These are phyloP conservation scores for Callocephalon fimbriatum DNA, from an alignment of 2,113 vertebrate species.

Conservation along the genomic window DNA sequence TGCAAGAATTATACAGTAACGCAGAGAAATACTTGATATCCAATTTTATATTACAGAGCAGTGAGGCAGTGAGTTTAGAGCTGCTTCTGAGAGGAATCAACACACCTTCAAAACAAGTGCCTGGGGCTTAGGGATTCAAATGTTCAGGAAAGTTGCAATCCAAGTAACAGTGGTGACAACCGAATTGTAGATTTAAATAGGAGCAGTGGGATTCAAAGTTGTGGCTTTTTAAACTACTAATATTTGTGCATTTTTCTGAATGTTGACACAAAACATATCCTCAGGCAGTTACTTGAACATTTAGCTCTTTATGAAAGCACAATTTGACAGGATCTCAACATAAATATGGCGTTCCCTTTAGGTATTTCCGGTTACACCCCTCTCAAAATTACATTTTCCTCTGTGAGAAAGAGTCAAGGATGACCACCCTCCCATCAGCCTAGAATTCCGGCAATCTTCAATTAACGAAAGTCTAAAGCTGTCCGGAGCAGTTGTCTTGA, in stretches of 20 bases:
- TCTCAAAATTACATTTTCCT: conserved; percentile 5
- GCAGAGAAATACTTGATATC: not conserved
- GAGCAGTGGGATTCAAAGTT: not conserved
- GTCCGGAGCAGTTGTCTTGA: not conserved
- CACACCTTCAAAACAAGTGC: not conserved
- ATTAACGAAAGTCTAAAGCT: not conserved
- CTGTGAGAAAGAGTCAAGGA: not conserved
- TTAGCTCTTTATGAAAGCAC: not conserved
- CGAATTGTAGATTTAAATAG: not conserved
- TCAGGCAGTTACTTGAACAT: not conserved
- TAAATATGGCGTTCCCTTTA: not conserved
- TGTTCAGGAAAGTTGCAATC: not conserved
- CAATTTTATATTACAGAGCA: not conserved
- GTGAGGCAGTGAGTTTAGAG: not conserved
- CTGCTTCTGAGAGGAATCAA: not conserved
- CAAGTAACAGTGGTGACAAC: not conserved
- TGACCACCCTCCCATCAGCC: not conserved
- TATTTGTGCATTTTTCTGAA: not conserved
- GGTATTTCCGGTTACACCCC: not conserved
- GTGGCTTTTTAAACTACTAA: not conserved
- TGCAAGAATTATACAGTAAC: not conserved
- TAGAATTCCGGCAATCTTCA: conserved; percentile 43
- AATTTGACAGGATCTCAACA: not conserved
- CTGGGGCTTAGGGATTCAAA: not conserved
- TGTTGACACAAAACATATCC: not conserved